Evolutionary conservation across 2,113 vertebrate species (phyloP), one percentile per base, ranked within the genome.

Genomic region (Anhinga anhinga): DNA sequence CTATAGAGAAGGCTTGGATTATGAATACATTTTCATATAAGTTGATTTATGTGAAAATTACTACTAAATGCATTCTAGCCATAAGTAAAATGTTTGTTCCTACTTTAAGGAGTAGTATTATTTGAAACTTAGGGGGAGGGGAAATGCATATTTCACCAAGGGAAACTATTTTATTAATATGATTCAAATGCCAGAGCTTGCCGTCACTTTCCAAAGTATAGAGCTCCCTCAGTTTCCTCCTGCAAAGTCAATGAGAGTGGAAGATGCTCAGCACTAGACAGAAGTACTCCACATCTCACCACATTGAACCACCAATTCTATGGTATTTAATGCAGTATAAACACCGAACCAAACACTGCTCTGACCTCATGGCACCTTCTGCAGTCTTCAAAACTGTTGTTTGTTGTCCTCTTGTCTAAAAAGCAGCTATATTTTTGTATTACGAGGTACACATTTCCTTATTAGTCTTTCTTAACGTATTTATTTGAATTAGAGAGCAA

Each of bases 1-100:
- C 98, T 98, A 97, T 96, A 98, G 97, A 98, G 98, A 97, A 98
- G 97, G 95, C 96, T 98, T 95, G 96, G 98, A 98, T 98, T 98
- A 98, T 98, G 98, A 98, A 98, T 98, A 98, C 96, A 98, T 98
- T 98, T 98, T 98, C 98, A 98, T 98, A 98, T 98, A 98, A 98
- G 98, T 98, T 98, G 98, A 98, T 98, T 98, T 98, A 98, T 98
- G 98, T 97, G 98, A 98, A 98, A 98, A 98, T 98, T 97, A 97
- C 98, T 98, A 98, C 98, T 98, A 98, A 98, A 98, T 98, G 97
- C 97, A 97, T 97, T 98, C 76, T 85, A 97, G 97, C 95, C 98
- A 96, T 97, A 98, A 98, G 97, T 98, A 97, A 98, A 98, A 98
- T 98, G 97, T 98, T 98, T 98, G 98, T 97, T 98, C 97, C 96